Evolutionary conservation across 1,140 invertebrate species (phyloP).

Genomic region (Acyrthosiphon pisum): DNA sequence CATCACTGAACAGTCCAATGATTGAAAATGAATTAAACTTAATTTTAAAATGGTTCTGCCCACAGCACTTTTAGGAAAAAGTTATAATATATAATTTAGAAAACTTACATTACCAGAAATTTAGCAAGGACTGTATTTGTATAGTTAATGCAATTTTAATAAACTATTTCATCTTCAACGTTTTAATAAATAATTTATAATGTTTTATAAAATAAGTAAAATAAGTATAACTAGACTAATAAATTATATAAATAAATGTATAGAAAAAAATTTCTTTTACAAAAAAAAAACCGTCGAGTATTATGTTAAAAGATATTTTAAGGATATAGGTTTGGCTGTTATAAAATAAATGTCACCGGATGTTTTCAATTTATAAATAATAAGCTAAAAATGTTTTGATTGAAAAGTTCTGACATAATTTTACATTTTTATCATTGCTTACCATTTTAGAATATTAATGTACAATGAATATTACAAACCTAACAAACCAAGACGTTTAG

Average conservation of each 20-base stretch:
- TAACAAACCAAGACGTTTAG: background rate
- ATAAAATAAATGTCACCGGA: background rate
- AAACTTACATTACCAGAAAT: background rate
- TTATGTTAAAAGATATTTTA: background rate
- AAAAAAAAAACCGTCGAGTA: background rate
- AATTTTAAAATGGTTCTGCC: background rate
- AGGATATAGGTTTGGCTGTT: background rate
- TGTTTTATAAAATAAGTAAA: background rate
- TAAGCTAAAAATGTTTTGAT: background rate
- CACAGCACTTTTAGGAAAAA: background rate
- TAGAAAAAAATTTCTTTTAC: background rate
- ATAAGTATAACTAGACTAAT: background rate
- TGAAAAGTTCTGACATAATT: background rate
- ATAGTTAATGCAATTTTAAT: background rate
- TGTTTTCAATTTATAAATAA: slow-evolving; percentile 6
- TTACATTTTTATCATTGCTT: background rate
- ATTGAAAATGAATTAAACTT: background rate
- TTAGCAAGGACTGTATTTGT: background rate
- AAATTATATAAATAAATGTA: background rate
- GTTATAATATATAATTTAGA: background rate
- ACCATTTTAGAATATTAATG: background rate
- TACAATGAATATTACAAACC: background rate
- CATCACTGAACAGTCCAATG: background rate
- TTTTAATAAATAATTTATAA: background rate
- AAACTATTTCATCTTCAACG: background rate